Base-by-base conservation (phyloP, 2,888 invertebrate species). In the Polietes domitor region DNA sequence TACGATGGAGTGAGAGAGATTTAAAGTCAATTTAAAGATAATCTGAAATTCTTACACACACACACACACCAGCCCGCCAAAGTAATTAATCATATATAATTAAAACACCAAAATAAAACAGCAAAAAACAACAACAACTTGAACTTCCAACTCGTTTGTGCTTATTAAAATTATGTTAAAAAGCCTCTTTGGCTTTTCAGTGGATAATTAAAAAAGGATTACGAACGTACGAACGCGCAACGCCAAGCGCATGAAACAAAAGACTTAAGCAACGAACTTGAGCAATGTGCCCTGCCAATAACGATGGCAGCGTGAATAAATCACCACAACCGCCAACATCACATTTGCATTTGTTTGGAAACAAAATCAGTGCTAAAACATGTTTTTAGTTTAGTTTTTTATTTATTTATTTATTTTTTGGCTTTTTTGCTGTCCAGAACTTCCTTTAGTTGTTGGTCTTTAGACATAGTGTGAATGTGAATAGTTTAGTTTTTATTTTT, bases 231-330 rank as follows among this genome's bases (percentile, higher is more conserved):
- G 15, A 2, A 2, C 41, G 3, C 41, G 41, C n/a, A 47, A 5
- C 47, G n/a, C 4, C 47, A n/a, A n/a, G 12, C 47, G 32, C 32
- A 32, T 47, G 37, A 37, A 47, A 47, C 47, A 47, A 47, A 47
- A 47, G 47, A 47, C 47, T 47, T 47, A n/a, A 47, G n/a, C 47
- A 47, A 47, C 47, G n/a, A 47, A 47, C 47, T 47, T 47, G 47
- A 2, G 47, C 47, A 15, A 47, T n/a, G n/a, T 47, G 2, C n/a
- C n/a, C 47, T 47, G 47, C 47, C 47, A 47, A 47, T 47, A 47
- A n/a, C 1, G 5, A n/a, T n/a, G n/a, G n/a, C 15, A 12, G n/a
- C 15, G 47, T 47, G 47, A 12, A 47, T 47, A 47, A 47, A 47
- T 47, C 47, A 47, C n/a, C 47, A 41, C 41, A 12, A 41, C 10